phyloP scores from a whole-genome alignment of 2,888 invertebrate genomes.

The Apamea monoglypha region DNA sequence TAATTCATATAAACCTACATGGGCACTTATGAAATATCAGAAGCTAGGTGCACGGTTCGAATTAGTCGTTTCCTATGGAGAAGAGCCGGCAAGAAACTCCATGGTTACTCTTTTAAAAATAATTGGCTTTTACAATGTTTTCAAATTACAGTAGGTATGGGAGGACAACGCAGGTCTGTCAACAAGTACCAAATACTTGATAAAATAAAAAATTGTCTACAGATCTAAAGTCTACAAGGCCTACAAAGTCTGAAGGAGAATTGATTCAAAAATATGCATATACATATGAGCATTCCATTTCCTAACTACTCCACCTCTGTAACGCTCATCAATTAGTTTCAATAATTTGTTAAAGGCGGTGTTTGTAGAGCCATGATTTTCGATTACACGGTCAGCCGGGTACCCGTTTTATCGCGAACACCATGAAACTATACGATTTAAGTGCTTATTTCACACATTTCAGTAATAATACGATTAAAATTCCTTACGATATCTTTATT shows the following conservation, averaged over 20 bases:
- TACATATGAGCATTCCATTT: constrained; percentile 19
- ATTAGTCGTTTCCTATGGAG: too few relatives aligned
- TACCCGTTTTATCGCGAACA: constrained; percentile 41
- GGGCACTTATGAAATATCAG: too few relatives aligned
- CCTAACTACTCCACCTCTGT: constrained; percentile 22
- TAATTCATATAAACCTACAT: too few relatives aligned
- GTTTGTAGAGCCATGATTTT: constrained; percentile 58
- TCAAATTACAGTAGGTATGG: too few relatives aligned
- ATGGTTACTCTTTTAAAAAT: too few relatives aligned
- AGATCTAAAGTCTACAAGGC: too few relatives aligned
- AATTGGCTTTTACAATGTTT: too few relatives aligned
- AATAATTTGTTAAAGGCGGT: constrained; percentile 37
- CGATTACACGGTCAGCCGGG: constrained; percentile 56
- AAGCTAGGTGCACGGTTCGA: too few relatives aligned
- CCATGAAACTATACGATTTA: constrained; percentile 48
- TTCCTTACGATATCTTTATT: constrained; percentile 14
- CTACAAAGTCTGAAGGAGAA: neutral
- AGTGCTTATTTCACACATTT: constrained; percentile 53
- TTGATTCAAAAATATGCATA: neutral
- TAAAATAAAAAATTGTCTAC: too few relatives aligned
- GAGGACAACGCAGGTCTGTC: too few relatives aligned
- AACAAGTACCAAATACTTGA: too few relatives aligned
- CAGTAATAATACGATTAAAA: constrained; percentile 41
- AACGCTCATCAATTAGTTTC: constrained; percentile 39
- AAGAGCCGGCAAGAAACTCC: too few relatives aligned